Evolutionary conservation across 2,113 vertebrate species (phyloP).

Genomic region (Melanostigma gelatinosum): DNA sequence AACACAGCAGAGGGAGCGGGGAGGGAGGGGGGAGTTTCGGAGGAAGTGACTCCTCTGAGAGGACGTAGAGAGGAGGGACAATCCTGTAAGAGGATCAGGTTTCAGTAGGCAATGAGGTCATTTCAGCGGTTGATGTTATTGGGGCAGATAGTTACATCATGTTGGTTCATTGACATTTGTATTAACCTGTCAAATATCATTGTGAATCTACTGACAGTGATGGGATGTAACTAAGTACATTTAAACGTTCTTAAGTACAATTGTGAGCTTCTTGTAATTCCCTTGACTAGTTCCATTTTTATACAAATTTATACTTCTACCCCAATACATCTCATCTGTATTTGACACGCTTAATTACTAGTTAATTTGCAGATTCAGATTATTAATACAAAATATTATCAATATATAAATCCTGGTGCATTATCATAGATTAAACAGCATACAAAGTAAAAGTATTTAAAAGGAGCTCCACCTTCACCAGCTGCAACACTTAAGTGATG

Average conservation of each 20-base stretch:
- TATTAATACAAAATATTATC: background rate
- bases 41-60: slow-evolving; percentile 49
- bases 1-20: slow-evolving; percentile 48
- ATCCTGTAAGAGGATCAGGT: slow-evolving; percentile 66
- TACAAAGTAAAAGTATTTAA: background rate
- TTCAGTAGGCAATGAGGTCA: slow-evolving; percentile 63
- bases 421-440: background rate
- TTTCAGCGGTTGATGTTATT: slow-evolving; percentile 55
- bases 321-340: background rate
- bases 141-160: slow-evolving; percentile 56
- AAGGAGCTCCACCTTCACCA: background rate
- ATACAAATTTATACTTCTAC: background rate
- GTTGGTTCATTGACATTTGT: slow-evolving; percentile 13
- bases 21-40: slow-evolving; percentile 1
- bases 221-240: slow-evolving; percentile 1
- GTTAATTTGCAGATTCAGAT: background rate
- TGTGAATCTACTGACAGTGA: background rate
- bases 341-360: background rate
- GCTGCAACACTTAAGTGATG: background rate
- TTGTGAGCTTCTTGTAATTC: background rate
- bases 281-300: background rate
- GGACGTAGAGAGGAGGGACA: slow-evolving; percentile 40
- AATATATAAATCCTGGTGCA: background rate
- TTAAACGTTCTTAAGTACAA: background rate
- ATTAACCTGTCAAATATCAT: slow-evolving; percentile 2